Evolutionary conservation across 23 tunicate species (phyloP).

Genomic region (Botrylloides violaceus): DNA sequence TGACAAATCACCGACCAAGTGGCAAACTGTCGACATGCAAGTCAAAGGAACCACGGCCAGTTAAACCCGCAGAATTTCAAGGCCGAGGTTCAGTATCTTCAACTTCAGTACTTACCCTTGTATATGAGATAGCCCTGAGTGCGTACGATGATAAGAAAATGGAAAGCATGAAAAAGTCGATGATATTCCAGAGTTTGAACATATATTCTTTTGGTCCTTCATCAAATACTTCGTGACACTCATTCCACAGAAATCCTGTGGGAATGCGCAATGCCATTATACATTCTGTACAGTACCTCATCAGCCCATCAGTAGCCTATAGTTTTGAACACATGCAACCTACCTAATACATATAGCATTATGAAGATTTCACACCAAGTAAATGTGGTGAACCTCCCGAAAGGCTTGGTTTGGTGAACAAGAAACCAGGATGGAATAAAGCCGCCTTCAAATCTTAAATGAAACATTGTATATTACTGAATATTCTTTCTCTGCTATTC

Average conservation of each 20-base stretch:
- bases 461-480: background rate
- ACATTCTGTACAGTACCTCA: no score
- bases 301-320: no score
- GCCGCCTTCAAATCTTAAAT: conserved; percentile 56
- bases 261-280: background rate
- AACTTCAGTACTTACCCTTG: conserved; percentile 37
- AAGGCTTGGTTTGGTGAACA: conserved; percentile 30
- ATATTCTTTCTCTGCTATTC: background rate
- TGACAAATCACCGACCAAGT: no score
- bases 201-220: conserved; percentile 75
- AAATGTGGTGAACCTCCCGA: conserved; percentile 52
- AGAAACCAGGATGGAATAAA: conserved; percentile 23
- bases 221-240: conserved; percentile 64
- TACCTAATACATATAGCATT: conserved; percentile 70
- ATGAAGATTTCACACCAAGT: conserved; percentile 86
- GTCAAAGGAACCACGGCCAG: no score
- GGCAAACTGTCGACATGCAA: no score
- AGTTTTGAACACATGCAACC: no score
- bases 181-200: conserved; percentile 78
- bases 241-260: conserved; percentile 71
- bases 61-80: no score
- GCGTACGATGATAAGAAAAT: conserved; percentile 68
- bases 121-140: conserved; percentile 44
- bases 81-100: no score
- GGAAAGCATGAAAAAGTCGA: conserved; percentile 70